Evolutionary conservation across 2,888 invertebrate species (phyloP).

Genomic region (Leptopterna dolabrata): DNA sequence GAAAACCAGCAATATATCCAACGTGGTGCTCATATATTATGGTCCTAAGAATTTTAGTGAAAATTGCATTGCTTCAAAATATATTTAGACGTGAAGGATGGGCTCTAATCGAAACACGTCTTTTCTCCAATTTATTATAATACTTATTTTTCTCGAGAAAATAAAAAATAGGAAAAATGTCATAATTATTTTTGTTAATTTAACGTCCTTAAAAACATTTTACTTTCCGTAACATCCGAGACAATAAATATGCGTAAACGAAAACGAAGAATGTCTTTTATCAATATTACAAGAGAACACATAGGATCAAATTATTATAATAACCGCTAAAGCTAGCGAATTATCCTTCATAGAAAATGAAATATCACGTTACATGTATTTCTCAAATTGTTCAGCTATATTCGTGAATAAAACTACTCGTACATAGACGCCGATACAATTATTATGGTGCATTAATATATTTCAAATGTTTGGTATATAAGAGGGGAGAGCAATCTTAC

Average conservation of each 20-base stretch:
- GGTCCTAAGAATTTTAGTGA: no score
- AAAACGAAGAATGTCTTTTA: not conserved
- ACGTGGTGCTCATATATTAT: no score
- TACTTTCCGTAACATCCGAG: not conserved
- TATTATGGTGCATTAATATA: no score
- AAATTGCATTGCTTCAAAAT: no score
- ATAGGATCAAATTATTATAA: not conserved
- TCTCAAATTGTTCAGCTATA: not conserved
- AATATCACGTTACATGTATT: not conserved
- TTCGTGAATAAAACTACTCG: not conserved
- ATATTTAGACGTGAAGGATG: no score
- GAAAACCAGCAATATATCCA: no score
- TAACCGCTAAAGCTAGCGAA: not conserved
- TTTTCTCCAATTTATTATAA: not conserved
- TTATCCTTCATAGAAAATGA: not conserved
- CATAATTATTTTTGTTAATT: not conserved
- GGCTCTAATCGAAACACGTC: no score
- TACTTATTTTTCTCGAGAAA: not conserved
- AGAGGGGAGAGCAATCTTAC: no score
- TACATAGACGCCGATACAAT: no score
- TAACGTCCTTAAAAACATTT: not conserved
- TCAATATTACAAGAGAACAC: not conserved
- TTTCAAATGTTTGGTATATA: no score
- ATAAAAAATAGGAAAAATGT: not conserved
- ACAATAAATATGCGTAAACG: not conserved